These are phyloP conservation scores for Eira barbara DNA, from an alignment of 2,113 vertebrate species.

Conservation along the genomic window DNA sequence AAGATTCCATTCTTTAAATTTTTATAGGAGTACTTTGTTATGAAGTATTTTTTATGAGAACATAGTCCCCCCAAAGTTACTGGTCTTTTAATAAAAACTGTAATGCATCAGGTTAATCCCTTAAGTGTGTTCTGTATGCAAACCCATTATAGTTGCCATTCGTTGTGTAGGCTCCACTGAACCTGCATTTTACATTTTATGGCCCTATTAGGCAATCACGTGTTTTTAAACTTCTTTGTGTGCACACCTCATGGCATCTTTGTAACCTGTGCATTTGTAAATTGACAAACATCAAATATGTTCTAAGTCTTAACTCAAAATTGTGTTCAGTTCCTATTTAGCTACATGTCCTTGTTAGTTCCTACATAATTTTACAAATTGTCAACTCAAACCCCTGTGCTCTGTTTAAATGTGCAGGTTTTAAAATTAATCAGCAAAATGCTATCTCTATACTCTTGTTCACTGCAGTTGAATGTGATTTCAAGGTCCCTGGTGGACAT, in stretches of 20 bases:
- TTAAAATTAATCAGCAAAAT: slow-evolving; percentile 9
- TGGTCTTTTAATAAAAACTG: background rate
- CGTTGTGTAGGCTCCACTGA: background rate
- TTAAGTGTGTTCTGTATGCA: background rate
- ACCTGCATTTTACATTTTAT: background rate
- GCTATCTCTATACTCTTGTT: background rate
- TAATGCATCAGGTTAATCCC: background rate
- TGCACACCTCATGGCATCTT: background rate
- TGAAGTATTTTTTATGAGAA: background rate
- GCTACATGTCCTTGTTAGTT: background rate
- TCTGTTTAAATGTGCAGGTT: background rate
- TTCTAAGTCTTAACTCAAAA: background rate
- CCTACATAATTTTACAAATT: background rate
- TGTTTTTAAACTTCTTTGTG: background rate
- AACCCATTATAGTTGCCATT: background rate
- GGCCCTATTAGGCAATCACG: background rate
- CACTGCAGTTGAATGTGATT: background rate
- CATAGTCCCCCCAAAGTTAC: background rate
- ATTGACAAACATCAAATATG: background rate
- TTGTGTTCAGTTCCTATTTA: background rate
- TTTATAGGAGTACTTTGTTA: background rate
- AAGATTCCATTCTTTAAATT: background rate
- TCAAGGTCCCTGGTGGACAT: background rate
- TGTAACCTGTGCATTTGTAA: background rate
- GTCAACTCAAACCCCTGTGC: background rate